These are phyloP conservation scores for Geotrupes spiniger DNA, from an alignment of 2,888 invertebrate genomes.

Conservation along the genomic window DNA sequence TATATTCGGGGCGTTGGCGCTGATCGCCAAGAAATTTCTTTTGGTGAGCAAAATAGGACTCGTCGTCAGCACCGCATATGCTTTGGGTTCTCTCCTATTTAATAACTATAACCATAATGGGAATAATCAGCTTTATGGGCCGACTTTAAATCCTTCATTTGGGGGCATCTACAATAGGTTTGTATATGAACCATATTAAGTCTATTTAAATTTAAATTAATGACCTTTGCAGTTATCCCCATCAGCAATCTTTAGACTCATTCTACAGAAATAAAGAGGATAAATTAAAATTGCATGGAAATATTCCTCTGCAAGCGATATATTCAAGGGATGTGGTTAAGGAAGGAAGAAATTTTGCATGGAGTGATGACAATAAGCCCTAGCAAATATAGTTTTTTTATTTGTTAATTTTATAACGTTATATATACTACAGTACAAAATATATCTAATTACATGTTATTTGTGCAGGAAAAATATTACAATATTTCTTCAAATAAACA, in stretches of 20 bases:
- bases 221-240: conserved; percentile 30
- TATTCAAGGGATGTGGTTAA: conserved; percentile 24
- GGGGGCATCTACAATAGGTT: conserved; percentile 20
- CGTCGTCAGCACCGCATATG: conserved; percentile 66
- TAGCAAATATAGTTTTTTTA: too few species aligned
- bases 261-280: conserved; percentile 43
- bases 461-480: too few species aligned
- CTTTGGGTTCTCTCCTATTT: conserved; percentile 52
- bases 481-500: too few species aligned
- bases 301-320: conserved; percentile 29
- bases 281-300: conserved; percentile 29
- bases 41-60: conserved; percentile 72
- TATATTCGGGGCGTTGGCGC: conserved; percentile 65
- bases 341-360: conserved; percentile 47
- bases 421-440: too few species aligned
- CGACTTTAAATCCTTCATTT: conserved; percentile 12
- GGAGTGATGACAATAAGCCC: conserved; percentile 43
- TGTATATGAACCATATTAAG: background rate
- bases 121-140: conserved; percentile 32
- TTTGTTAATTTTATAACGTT: too few species aligned
- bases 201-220: conserved; percentile 3
- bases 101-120: conserved; percentile 30
- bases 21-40: conserved; percentile 76
- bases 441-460: too few species aligned
- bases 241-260: conserved; percentile 39